Conservation (phyloP, 2,888 invertebrate species). For the Leptopilina myrica region DNA sequence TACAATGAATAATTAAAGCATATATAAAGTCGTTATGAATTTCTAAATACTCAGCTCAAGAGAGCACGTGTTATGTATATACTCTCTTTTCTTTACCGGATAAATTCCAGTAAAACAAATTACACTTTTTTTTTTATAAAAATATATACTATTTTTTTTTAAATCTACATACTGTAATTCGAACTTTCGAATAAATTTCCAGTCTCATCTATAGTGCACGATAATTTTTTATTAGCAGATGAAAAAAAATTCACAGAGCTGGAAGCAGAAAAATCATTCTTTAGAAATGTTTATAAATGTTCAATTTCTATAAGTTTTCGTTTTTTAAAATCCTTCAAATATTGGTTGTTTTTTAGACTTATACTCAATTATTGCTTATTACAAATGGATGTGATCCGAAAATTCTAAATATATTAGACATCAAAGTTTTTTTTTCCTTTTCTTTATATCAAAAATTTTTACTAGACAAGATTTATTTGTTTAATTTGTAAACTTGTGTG, state of each 20-base stretch:
- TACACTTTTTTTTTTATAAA: slow-evolving; percentile 35
- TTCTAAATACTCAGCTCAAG: slow-evolving; percentile 7
- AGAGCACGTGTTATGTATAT: not conserved
- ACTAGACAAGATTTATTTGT: not conserved
- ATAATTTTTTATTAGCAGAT: not conserved
- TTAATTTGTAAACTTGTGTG: not conserved
- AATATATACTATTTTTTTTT: slow-evolving; percentile 30
- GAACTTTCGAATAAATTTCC: slow-evolving; percentile 23
- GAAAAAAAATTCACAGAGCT: not conserved
- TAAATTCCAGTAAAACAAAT: slow-evolving; percentile 25
- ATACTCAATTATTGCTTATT: slow-evolving; percentile 13
- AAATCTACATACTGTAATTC: slow-evolving; percentile 18
- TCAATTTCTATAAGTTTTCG: not conserved
- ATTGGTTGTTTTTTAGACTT: not conserved
- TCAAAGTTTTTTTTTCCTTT: not conserved
- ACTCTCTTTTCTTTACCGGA: not conserved
- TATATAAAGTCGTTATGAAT: slow-evolving; percentile 10
- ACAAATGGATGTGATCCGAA: slow-evolving; percentile 3
- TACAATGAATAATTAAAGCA: slow-evolving; percentile 22
- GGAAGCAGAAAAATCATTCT: not conserved
- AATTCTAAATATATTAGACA: not conserved
- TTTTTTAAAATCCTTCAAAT: not conserved
- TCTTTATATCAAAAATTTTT: not conserved
- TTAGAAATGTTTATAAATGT: not conserved
- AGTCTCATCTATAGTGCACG: slow-evolving; percentile 14